Conservation (phyloP, 2,113 vertebrate species). For the Neopipo cinnamomea region DNA sequence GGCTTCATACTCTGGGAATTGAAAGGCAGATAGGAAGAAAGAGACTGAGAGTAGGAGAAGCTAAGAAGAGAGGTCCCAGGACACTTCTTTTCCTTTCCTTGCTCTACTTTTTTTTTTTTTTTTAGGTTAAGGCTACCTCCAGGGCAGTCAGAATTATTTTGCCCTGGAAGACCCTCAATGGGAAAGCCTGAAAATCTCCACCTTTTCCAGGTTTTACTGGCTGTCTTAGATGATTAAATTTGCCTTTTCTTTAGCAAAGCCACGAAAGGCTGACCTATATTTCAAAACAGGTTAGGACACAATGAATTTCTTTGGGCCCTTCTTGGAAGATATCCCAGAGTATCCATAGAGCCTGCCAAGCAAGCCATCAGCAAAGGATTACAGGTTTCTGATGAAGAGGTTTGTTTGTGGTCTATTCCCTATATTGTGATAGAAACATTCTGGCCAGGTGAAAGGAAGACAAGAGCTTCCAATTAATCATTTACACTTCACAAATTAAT, state of each 20-base stretch:
- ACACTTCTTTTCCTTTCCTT: background rate
- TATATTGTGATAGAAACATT: background rate
- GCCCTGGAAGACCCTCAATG: background rate
- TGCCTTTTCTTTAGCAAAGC: conserved; percentile 1
- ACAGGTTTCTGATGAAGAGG: background rate
- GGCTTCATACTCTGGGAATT: background rate
- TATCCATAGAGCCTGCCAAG: background rate
- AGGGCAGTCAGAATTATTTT: background rate
- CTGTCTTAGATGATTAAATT: background rate
- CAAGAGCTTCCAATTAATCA: conserved; percentile 3
- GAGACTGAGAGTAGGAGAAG: background rate
- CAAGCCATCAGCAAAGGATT: conserved; percentile 27
- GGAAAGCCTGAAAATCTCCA: background rate
- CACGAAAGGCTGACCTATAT: conserved; percentile 34
- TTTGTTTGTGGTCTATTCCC: conserved; percentile 1
- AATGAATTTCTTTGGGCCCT: conserved; percentile 20
- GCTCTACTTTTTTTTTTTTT: background rate
- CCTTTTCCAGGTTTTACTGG: background rate
- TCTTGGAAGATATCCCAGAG: conserved; percentile 43
- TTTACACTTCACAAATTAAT: background rate
- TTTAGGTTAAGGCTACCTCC: background rate
- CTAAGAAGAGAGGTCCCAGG: background rate
- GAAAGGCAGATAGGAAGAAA: background rate
- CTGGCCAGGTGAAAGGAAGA: conserved; percentile 14
- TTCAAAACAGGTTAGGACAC: conserved; percentile 19